phyloP scores from a whole-genome alignment of 2,888 invertebrate genomes.

The Malacosoma neustria region DNA sequence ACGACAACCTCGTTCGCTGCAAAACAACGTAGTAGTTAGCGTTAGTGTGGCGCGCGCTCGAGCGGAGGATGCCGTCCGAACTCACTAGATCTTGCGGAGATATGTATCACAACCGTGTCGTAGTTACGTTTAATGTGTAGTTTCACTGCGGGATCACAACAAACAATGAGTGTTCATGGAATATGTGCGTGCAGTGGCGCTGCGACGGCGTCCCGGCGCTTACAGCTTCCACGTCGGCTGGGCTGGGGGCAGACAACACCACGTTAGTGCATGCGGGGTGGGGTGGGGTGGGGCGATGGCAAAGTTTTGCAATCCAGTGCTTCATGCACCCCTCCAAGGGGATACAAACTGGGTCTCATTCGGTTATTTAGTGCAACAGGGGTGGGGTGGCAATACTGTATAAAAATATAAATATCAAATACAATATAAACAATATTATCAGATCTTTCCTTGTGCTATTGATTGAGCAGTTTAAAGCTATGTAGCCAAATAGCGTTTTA shows the following conservation, averaged over 20 bases:
- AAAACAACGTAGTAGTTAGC: constrained; percentile 72
- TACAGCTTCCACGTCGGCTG: constrained; percentile 66
- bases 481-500: constrained; percentile 29
- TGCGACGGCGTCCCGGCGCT: constrained; percentile 52
- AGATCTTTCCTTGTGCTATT: not conserved
- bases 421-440: not conserved
- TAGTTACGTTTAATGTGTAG: constrained; percentile 61
- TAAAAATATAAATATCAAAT: not conserved
- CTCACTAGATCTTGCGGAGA: constrained; percentile 61
- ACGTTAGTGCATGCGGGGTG: constrained; percentile 63
- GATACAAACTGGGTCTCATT: not conserved
- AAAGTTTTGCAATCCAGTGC: constrained; percentile 32
- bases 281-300: constrained; percentile 10
- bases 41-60: constrained; percentile 52
- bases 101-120: constrained; percentile 70
- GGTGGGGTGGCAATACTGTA: not conserved
- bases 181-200: constrained; percentile 66
- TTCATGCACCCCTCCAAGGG: not conserved
- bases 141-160: constrained; percentile 74
- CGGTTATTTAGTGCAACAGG: not conserved
- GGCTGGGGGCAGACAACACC: constrained; percentile 67
- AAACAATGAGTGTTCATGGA: constrained; percentile 74
- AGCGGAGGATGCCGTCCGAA: constrained; percentile 53
- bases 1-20: constrained; percentile 82
- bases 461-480: constrained; percentile 3